Base-by-base conservation (phyloP, 2,797 vertebrate genomes). In the Diplodus puntazzo region DNA sequence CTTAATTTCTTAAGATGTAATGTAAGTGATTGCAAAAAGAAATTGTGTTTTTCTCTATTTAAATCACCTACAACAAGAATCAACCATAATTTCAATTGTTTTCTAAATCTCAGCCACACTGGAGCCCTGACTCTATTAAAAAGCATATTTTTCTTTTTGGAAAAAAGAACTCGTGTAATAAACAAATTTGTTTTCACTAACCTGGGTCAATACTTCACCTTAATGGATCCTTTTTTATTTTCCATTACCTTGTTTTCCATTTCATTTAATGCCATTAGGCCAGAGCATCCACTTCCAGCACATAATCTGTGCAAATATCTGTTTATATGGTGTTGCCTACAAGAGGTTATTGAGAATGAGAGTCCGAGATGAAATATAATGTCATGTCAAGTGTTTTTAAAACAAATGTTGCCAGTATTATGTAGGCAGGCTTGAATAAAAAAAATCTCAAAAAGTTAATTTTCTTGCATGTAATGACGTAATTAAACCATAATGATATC, bases 221-320 rank as follows among this genome's bases (percentile, higher is more conserved):
- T 46, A 48, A 55, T 48, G 16, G 14, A 39, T 48, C 11, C 16
- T 9, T 34, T 34, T 34, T 34, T 21, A 14, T 14, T 21, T 45
- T 46, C 2, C 4, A 23, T 8, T 3, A 49, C 45, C 3, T 43
- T 43, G 9, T 13, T 43, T 43, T 34, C 34, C 34, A 34, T 34
- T 34, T 34, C 8, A 64, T 64, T 68, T 70, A 5, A 48, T 46
- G 30, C 43, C 50, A 43, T 62, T 18, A 66, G 25, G 73, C 21
- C 14, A 50, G 13, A 77, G 57, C 62, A 14, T 45, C 62, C 20
- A 55, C 60, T 11, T 49, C 54, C 34, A 30, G 10, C 45, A 20
- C 48, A 45, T 64, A 70, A 62, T 43, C 18, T n/a, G 48, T 60
- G 60, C 65, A 49, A 69, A 65, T 75, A 17, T 62, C 43, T 42